Conservation (phyloP, 2,888 invertebrate genomes). For the Prosapia bicincta region DNA sequence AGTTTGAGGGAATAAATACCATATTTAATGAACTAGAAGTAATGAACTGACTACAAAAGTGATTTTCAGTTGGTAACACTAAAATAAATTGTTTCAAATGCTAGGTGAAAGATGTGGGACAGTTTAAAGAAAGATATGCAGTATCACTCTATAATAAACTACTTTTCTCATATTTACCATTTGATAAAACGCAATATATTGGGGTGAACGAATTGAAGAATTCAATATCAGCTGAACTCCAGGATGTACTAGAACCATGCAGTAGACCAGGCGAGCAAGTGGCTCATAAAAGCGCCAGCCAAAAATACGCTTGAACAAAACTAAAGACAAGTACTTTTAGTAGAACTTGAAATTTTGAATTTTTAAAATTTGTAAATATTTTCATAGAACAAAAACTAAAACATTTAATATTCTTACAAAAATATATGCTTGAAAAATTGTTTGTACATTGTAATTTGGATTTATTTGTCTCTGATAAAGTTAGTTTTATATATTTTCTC, state of each 20-base stretch:
- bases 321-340: constrained; percentile 10
- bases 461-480: too few relatives aligned
- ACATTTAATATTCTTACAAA: background rate
- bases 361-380: background rate
- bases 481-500: too few relatives aligned
- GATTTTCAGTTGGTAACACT: too few relatives aligned
- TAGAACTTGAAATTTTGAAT: too few relatives aligned
- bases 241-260: constrained; percentile 37
- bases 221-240: constrained; percentile 34
- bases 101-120: too few relatives aligned
- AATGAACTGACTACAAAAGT: too few relatives aligned
- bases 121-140: too few relatives aligned
- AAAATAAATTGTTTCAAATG: too few relatives aligned
- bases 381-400: background rate
- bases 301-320: constrained; percentile 25
- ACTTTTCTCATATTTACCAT: background rate
- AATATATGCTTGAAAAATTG: background rate
- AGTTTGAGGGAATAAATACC: too few relatives aligned
- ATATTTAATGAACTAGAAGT: too few relatives aligned
- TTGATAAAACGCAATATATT: background rate
- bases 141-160: too few relatives aligned
- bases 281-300: constrained; percentile 30
- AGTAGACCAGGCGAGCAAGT: constrained; percentile 36
- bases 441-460: too few relatives aligned
- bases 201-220: constrained; percentile 21